Conservation (phyloP, 2,797 vertebrate species). For the Emydoidea blandingii region DNA sequence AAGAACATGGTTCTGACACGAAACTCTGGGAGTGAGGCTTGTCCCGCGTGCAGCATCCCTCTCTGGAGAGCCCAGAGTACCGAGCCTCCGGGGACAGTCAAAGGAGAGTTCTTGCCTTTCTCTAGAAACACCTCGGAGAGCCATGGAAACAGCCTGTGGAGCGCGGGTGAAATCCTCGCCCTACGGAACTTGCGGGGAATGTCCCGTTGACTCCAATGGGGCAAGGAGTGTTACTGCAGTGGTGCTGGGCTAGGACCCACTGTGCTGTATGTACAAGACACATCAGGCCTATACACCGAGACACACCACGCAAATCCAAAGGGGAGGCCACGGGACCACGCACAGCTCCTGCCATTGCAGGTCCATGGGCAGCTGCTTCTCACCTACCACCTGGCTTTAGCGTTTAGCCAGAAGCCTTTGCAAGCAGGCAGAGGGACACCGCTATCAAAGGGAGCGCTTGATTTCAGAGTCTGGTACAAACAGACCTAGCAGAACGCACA, state of each 20-base stretch:
- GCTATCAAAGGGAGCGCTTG: neutral
- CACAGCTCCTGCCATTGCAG: neutral
- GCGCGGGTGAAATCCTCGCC: neutral
- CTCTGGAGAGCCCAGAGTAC: neutral
- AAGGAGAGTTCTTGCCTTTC: neutral
- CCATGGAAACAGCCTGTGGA: neutral
- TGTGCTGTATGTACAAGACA: neutral
- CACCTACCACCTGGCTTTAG: neutral
- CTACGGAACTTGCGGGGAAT: neutral
- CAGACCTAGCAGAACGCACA: neutral
- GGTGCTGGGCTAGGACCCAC: neutral
- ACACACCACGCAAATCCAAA: accelerated
- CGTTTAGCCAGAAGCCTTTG: neutral
- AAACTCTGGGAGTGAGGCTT: neutral
- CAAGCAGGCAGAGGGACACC: neutral
- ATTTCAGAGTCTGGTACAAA: accelerated
- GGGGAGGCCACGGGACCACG: neutral
- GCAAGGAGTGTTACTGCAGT: accelerated
- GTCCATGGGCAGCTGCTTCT: neutral
- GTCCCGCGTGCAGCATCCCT: accelerated
- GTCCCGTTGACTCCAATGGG: neutral
- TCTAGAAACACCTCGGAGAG: neutral
- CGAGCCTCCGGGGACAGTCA: neutral
- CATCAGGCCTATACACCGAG: accelerated
- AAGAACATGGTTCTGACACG: neutral